Base-by-base conservation (phyloP, 2,113 vertebrate species). In the Riparia riparia region DNA sequence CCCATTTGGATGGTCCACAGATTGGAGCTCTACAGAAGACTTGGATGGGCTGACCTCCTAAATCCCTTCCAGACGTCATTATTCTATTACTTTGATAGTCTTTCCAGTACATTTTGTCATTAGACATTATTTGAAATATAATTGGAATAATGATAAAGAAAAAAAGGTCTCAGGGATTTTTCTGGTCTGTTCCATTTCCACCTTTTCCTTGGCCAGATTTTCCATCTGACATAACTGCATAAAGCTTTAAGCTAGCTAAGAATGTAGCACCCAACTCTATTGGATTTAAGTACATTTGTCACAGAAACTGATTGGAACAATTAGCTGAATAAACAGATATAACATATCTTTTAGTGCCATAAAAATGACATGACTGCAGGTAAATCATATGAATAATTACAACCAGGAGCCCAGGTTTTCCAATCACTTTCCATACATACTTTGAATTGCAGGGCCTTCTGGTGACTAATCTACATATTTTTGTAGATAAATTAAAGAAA, bases 331-430 rank as follows among this genome's bases (percentile, higher is more conserved):
- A 94, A 94, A 93, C 63, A 94, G 87, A 94, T 79, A 77, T 21
- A 79, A 24, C 81, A 86, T 86, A 78, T 89, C 82, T 90, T 85
- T 58, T 77, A 82, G 70, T 41, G 71, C 64, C 82, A 83, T 92
- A 93, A 94, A 94, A 91, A 16, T 92, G 37, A 54, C 82, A 61
- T 42, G 71, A 83, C 72, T 86, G 90, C 68, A 96, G 82, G 92
- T 95, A 96, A 95, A 94, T 92, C 92, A 94, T 89, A 63, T 25
- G 20, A 91, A 70, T 94, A 94, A 96, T 90, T 93, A 31, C 74
- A 93, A 90, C 74, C 66, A 90, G 90, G 19, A 96, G 26, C 49
- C 25, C 71, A 77, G 56, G 63, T 93, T 94, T 96, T 90, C 63
- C 87, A 95, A 1, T 72, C 42, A 28, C 39, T 88, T 70, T 65